Conservation (phyloP, 2,797 vertebrate species). For the Microctenopoma steveboyesi region DNA sequence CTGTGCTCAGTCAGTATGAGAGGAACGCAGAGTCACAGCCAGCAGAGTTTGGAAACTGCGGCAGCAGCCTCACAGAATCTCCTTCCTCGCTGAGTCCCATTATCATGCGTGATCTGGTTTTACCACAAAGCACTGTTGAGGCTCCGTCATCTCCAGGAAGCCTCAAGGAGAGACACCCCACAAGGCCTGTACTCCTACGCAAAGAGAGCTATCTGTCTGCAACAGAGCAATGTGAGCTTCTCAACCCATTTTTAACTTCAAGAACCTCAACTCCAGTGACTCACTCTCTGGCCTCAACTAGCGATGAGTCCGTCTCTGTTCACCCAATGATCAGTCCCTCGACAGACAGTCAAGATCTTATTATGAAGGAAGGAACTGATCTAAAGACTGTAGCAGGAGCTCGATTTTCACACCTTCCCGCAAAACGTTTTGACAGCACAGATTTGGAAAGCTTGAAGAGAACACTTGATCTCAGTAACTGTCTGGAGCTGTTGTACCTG, state of each 20-base stretch:
- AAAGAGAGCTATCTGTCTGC: slow-evolving; percentile 86
- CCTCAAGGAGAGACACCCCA: slow-evolving; percentile 39
- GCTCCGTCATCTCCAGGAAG: slow-evolving; percentile 37
- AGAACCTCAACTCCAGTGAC: neutral
- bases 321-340: slow-evolving; percentile 29
- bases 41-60: slow-evolving; percentile 46
- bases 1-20: slow-evolving; percentile 41
- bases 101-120: slow-evolving; percentile 74
- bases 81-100: slow-evolving; percentile 68
- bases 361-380: slow-evolving; percentile 16
- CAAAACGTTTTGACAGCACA: slow-evolving; percentile 41
- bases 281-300: slow-evolving; percentile 5
- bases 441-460: slow-evolving; percentile 74
- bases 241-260: slow-evolving; percentile 64
- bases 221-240: slow-evolving; percentile 78
- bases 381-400: slow-evolving; percentile 65
- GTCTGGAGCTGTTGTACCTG: slow-evolving; percentile 83
- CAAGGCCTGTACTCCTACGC: slow-evolving; percentile 69
- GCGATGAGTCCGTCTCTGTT: slow-evolving; percentile 32
- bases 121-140: slow-evolving; percentile 25
- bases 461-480: slow-evolving; percentile 91
- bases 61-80: slow-evolving; percentile 48
- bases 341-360: slow-evolving; percentile 35
- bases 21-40: slow-evolving; percentile 53
- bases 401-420: slow-evolving; percentile 68